Evolutionary conservation across 2,888 invertebrate species (phyloP), one percentile per base, ranked within the genome.

Genomic region (Ernsta delagoae): DNA sequence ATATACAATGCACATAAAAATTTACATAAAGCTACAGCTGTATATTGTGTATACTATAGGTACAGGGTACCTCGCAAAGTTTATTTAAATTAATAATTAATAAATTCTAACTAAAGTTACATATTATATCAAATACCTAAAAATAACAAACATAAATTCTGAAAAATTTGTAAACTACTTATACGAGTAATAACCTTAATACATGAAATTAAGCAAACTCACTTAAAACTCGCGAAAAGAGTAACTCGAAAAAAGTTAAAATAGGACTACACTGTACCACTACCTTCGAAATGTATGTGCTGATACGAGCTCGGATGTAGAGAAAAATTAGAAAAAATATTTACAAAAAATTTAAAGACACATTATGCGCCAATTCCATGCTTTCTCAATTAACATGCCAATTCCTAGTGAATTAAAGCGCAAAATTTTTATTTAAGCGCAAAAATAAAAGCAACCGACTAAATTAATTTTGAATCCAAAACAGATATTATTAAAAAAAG

Each of bases 341-440:
- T n/a, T 41, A 41, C 41, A 41, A 41, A 60, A 41, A 41, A 41
- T 41, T 41, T 6, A 59, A 57, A 39, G 11, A 59, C 16, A 66
- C 56, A 56, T 36, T 59, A 8, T 41, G 54, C 56, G 64, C 61
- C 63, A 61, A 65, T 71, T 39, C 60, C 70, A 71, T 69, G 69
- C 71, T 71, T 8, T 57, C 9, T 31, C 65, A 53, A 62, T 48
- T 48, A 60, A 53, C 71, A 69, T 71, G 71, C 71, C 69, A 70
- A 70, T 48, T 69, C 39, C 59, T 39, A 65, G 48, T 54, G 54
- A 48, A 48, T 48, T 48, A n/a, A 4, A 41, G 8, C 41, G 8
- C 8, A n/a, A n/a, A 2, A 41, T 41, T 7, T 7, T 41, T 2
- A 41, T 41, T 36, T 36, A 3, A 43, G 43, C 12, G 45, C 45